Evolutionary conservation across 2,113 vertebrate species (phyloP), one percentile per base, ranked within the genome.

Genomic region (Ctenomys sociabilis): DNA sequence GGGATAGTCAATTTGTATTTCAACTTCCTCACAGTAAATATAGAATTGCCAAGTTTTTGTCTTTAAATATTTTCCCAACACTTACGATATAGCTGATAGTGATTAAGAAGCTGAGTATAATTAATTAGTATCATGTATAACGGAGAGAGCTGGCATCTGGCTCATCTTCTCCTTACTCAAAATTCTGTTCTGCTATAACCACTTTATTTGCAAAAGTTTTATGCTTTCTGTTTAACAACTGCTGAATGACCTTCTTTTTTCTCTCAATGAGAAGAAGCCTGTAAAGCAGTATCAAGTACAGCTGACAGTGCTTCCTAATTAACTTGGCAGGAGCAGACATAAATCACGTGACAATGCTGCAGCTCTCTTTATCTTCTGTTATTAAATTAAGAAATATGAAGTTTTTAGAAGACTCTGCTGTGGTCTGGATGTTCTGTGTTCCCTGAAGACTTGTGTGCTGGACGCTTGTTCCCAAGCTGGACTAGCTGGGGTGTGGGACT

Each of bases 51-150:
- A 94, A 87, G 32, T 70, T 95, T 97, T 80, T 94, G 59, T 94
- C 70, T 92, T 96, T 97, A 95, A 97, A 82, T 96, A 85, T 96
- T 97, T 96, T 57, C 52, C 57, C 90, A 95, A 96, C 70, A 94
- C 84, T 91, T 96, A n/a, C 0, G 61, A 19, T 93, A 82, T 85
- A 66, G 94, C 61, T 87, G 70, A 88, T 96, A 43, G 43, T 91
- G 82, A 94, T 86, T 97, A 87, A 96, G 96, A 95, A 52, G 52
- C 81, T 94, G 64, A 66, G 1, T 85, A 4, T 94, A 85, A 93
- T 87, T 96, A 93, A 95, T 87, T 90, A 59, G 81, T 85, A 40
- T 54, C 49, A 22, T 92, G 73, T 81, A 4, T 91, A 96, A 88
- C 75, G 95, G 83, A 57, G 95, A 93, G 90, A 84, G 8, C 80